Evolutionary conservation across 2,113 vertebrate species (phyloP).

Genomic region (Psilopsiagon aurifrons): DNA sequence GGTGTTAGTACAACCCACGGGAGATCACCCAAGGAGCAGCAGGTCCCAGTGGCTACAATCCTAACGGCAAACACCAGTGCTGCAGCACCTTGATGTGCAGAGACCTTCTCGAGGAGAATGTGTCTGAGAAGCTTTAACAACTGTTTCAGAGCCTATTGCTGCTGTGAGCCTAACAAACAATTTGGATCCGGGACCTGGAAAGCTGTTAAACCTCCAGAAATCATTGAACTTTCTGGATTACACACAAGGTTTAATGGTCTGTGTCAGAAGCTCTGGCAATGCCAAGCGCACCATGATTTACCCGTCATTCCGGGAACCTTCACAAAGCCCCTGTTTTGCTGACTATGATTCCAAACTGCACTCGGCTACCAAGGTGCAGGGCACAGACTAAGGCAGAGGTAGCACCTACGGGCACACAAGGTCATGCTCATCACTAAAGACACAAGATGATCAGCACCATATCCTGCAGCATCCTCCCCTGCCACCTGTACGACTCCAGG

Average conservation of each 20-base stretch:
- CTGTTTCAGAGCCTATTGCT: neutral
- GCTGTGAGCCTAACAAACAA: neutral
- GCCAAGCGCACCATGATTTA: neutral
- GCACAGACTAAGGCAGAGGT: neutral
- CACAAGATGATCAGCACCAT: neutral
- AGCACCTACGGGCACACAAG: neutral
- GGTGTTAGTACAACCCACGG: neutral
- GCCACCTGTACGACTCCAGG: neutral
- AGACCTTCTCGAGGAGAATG: neutral
- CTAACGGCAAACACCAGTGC: neutral
- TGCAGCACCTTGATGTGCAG: neutral
- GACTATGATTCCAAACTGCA: neutral
- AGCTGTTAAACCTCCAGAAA: slow-evolving; percentile 36
- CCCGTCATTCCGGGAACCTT: neutral
- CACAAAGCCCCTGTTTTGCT: neutral
- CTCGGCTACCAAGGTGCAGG: neutral
- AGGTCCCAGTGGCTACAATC: neutral
- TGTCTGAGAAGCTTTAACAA: neutral
- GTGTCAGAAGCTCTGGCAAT: neutral
- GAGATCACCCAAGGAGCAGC: neutral
- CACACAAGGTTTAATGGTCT: neutral
- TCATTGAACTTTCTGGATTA: neutral
- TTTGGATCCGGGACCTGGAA: neutral
- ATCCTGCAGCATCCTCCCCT: neutral
- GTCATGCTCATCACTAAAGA: neutral